Evolutionary conservation across 2,888 invertebrate species (phyloP), one percentile per base, ranked within the genome.

Genomic region (Acleris sparsana): DNA sequence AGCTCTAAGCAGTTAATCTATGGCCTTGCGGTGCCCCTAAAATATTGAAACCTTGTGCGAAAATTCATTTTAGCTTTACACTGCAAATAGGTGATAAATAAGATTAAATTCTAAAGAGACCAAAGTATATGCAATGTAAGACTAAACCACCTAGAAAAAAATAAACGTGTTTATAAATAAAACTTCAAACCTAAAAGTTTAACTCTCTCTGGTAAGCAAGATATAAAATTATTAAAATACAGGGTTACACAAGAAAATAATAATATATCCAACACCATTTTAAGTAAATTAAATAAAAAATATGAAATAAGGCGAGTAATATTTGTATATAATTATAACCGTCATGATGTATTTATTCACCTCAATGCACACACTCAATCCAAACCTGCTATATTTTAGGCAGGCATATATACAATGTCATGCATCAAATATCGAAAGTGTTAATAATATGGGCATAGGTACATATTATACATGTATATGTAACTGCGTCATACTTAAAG

Each of bases 1-100:
- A 48, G 33, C 49, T 49, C 18, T 49, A 59, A 49, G 49, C 53
- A 17, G n/a, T 61, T 46, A 33, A 33, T n/a, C 17, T 16, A 3
- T 22, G 20, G 44, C 63, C 22, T 43, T 18, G 55, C 49, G 18
- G 53, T 55, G 60, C 17, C 43, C 22, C 18, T 48, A 25, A 11
- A 17, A 44, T 33, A 59, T 53, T 55, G 20, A 61, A 66, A 62
- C 66, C 66, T 66, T 66, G 66, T 62, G 66, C 56, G 43, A 3
- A 39, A 39, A 60, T 61, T 46, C 17, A 43, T 52, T 56, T 52
- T 18, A 33, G 43, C 13, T 44, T 65, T 55, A 52, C 44, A 39
- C 66, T 62, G 57, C 62, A 62, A 55, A 51, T 29, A 6, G 11
- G 39, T 53, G 25, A 9, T 22, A 13, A 53, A 53, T 44, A 39